Base-by-base conservation (phyloP, 2,113 vertebrate genomes). In the Phainopepla nitens region DNA sequence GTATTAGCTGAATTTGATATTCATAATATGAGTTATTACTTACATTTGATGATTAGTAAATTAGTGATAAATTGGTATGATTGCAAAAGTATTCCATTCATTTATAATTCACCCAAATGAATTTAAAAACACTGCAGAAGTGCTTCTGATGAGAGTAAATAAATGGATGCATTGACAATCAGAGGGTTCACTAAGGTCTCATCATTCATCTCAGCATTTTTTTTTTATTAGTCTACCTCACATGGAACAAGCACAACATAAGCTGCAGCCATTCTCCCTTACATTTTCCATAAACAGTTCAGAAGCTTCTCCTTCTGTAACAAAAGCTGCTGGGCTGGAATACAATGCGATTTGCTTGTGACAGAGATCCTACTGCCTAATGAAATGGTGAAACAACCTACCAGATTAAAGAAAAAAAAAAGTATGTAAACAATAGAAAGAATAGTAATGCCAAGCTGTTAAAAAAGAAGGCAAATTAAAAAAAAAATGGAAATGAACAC, bases 111-210 rank as follows among this genome's bases (percentile, higher is more conserved):
- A 87, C 76, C 50, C 64, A 96, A 93, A 96, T 58, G 15, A 93
- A 94, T 90, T 69, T 77, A 83, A 97, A 96, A 95, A 90, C 85
- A 94, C 86, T 85, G 93, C 66, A 88, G 51, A 83, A 93, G 87
- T 83, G 84, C 71, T 93, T 77, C 79, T 93, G 79, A 95, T 90
- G 90, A 94, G 66, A 61, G 89, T 86, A 96, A 96, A 94, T 90
- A 96, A 90, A 66, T 71, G 75, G 31, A 51, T 93, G 35, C 62
- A 89, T 93, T 83, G 79, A 83, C 82, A 88, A 91, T 70, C 78
- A 94, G 60, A 77, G 36, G 33, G 45, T 58, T 95, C 87, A 80
- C 58, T 62, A 47, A 79, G 53, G 54, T 90, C 62, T 80, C 66
- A 86, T 28, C 42, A n/a, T 41, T 80, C 39, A 86, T 86, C 36